Evolutionary conservation across 2,888 invertebrate genomes (phyloP), one percentile per base, ranked within the genome.

Genomic region (Cheilosia vernalis): DNA sequence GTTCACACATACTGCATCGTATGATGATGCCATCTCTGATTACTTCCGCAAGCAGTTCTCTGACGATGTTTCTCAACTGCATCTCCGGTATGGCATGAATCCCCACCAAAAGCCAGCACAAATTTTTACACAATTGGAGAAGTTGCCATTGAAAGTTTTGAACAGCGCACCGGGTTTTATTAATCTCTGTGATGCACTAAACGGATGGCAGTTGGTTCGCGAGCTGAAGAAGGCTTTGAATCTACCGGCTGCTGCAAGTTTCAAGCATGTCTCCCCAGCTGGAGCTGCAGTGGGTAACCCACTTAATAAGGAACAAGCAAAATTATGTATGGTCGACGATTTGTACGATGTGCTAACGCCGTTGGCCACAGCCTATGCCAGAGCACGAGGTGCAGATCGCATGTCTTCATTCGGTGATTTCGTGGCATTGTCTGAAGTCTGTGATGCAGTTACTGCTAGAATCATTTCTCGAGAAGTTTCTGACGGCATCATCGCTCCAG

Each of bases 371-470:
- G 99, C 99, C 0, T 99, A 99, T 92, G 99, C 98, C 0, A 94
- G 99, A 77, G 99, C 99, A 0, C 94, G 99, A 90, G 99, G 99
- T 63, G 98, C 99, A 17, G 99, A 99, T 92, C 94, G 99, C 69
- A 99, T 99, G 99, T 99, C 98, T 9, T 99, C 99, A 0, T 99
- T 99, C 92, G 99, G 99, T 0, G 99, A 99, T 93, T 99, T 99
- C 92, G 95, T 99, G 42, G 98, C 98, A 0, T 92, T 99, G 0
- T 99, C 98, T 0, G 98, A 98, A 91, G 92, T 93, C 0, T 99
- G 99, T 90, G 99, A 99, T 92, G 94, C 94, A 61, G 90, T 95
- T 82, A 99, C 99, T 0, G 99, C 99, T 0, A 95, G 94, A 90
- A 96, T 99, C 73, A 98, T 99, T 81, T 96, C 97, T 0, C 95